Evolutionary conservation across 2,888 invertebrate genomes (phyloP), one percentile per base, ranked within the genome.

Genomic region (Chaetogeoica ovagalla): DNA sequence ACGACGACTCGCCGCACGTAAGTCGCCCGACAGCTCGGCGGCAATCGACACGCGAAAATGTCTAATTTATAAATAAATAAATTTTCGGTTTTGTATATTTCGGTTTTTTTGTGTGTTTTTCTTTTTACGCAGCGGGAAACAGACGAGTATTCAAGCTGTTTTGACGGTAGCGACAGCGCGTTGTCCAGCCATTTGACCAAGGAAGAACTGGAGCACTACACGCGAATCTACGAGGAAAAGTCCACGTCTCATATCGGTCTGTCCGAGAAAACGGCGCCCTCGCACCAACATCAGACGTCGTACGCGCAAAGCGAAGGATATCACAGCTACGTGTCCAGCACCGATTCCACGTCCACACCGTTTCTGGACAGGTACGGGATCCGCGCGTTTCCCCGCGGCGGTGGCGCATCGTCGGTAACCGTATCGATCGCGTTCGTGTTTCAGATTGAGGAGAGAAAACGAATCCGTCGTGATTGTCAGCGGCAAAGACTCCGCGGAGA

Each of bases 241-340:
- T 79, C 79, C 55, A 57, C 71, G 4, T 79, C 71, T 17, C 79
- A 83, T 55, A 68, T 81, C 60, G 43, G 82, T 81, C 37, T 82
- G 83, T 62, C 83, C 82, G 48, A 71, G 15, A 75, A 76, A 69
- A 77, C 82, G 30, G 83, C 66, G 57, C 83, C 83, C 11, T 86
- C 86, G 43, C 92, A 92, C 85, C 91, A 91, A 84, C 92, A 91
- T 84, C 92, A 92, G 85, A 89, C 91, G 62, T 92, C 92, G 75
- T 93, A 93, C 87, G 93, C 93, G 73, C 92, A 93, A 85, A 92
- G 92, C 75, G 93, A 93, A 87, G 92, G 92, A 74, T 93, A 93
- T 86, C 93, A 93, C 86, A 92, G 92, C 86, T 93, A 93, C 86
- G 92, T 93, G 43, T 92, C 92, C 82, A 91, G 92, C 85, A 91